Percentiles rank a stretch among this genome's conserved stretches.
Conservation (phyloP, 2,113 vertebrate genomes). For the Cyprinus carpio region DNA sequence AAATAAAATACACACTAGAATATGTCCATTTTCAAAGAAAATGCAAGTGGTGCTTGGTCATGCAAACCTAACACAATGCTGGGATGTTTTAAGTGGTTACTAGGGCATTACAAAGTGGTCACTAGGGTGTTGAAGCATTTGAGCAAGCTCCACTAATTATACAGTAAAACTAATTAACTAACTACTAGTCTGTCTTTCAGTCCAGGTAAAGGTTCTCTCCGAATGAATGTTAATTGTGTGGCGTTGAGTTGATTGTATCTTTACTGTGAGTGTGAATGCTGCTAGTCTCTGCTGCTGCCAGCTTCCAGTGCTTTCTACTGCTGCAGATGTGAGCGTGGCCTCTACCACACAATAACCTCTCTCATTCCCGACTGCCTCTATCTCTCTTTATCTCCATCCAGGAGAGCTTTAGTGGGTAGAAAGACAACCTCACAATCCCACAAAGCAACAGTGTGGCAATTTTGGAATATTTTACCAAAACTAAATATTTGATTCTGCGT, state of each 20-base stretch:
- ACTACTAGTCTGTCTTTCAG: not conserved
- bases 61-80: too few relatives aligned
- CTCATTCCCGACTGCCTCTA: constrained; percentile 15
- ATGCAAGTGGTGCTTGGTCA: too few relatives aligned
- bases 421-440: not conserved
- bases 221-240: not conserved
- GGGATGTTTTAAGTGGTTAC: too few relatives aligned
- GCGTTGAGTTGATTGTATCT: not conserved
- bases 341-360: constrained; percentile 31
- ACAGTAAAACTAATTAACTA: not conserved
- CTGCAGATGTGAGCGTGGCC: constrained; percentile 37
- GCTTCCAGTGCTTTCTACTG: constrained; percentile 36
- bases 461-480: not conserved
- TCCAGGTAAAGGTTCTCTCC: not conserved
- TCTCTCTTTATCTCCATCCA: constrained; percentile 9
- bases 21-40: too few relatives aligned
- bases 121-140: too few relatives aligned
- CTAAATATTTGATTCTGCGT: not conserved
- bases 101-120: too few relatives aligned
- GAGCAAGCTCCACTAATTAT: too few relatives aligned
- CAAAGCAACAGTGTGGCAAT: not conserved
- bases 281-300: constrained; percentile 29
- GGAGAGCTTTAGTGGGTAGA: constrained; percentile 6
- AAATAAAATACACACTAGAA: too few relatives aligned
- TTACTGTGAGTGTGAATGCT: not conserved